Percentiles rank a stretch among this genome's conserved stretches.
phyloP scores from a whole-genome alignment of 2,888 invertebrate genomes.

The Ormyrus rosae region DNA sequence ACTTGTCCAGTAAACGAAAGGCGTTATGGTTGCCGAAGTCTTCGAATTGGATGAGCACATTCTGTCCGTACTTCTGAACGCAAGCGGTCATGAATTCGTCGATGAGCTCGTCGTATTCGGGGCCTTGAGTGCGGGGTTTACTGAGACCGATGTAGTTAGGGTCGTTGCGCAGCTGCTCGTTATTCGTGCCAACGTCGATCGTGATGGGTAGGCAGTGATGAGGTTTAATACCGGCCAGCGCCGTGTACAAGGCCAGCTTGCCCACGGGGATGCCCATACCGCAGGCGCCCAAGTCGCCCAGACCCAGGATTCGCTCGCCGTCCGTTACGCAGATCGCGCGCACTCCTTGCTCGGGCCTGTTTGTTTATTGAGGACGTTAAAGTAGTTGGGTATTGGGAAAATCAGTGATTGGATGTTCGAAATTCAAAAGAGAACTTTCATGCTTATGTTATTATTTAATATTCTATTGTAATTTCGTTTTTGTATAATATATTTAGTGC shows the following conservation, averaged over 20 bases:
- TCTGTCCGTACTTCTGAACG: slow-evolving; percentile 90
- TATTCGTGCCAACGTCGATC: slow-evolving; percentile 96
- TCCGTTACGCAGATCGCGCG: slow-evolving; percentile 95
- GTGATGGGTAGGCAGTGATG: slow-evolving; percentile 95
- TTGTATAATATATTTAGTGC: too few relatives aligned
- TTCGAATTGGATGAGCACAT: slow-evolving; percentile 93
- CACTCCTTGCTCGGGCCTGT: slow-evolving; percentile 90
- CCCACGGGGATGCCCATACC: slow-evolving; percentile 99
- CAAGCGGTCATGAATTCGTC: slow-evolving; percentile 98
- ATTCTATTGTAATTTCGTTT: too few relatives aligned
- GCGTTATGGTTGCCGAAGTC: slow-evolving; percentile 99
- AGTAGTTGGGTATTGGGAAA: too few relatives aligned
- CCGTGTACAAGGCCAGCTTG: slow-evolving; percentile 96
- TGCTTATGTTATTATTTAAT: too few relatives aligned
- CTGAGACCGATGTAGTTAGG: slow-evolving; percentile 95
- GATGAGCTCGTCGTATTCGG: slow-evolving; percentile 93
- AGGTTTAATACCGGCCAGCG: slow-evolving; percentile 97
- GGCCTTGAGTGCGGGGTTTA: slow-evolving; percentile 89
- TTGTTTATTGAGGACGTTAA: not conserved
- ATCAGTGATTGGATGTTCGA: too few relatives aligned
- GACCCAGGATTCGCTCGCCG: slow-evolving; percentile 96
- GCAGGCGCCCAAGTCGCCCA: slow-evolving; percentile 96
- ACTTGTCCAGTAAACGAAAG: slow-evolving; percentile 94
- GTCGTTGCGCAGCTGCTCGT: slow-evolving; percentile 91
- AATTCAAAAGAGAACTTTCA: too few relatives aligned